phyloP scores from a whole-genome alignment of 1,140 invertebrate genomes.

The Zelostemma sp. region DNA sequence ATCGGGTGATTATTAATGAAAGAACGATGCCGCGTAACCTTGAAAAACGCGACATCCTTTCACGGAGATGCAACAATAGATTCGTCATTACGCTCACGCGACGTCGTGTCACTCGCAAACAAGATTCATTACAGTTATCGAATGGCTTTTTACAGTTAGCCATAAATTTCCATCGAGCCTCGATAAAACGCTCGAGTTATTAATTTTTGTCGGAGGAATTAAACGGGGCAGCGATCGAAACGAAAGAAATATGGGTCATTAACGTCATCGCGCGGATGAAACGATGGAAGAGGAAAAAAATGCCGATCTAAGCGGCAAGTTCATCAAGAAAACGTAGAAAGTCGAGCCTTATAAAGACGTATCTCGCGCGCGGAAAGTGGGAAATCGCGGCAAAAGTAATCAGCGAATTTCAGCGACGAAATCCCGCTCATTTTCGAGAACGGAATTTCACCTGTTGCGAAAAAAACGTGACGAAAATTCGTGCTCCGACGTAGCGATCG shows the following conservation, averaged over 20 bases:
- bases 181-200: no score
- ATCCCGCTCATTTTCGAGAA: no score
- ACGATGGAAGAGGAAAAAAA: constrained; percentile 32
- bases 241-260: constrained; percentile 41
- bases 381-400: constrained; percentile 8
- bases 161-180: no score
- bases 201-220: no score
- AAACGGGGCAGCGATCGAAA: constrained; percentile 22
- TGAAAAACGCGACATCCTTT: constrained; percentile 46
- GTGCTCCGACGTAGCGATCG: no score
- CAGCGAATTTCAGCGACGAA: not conserved
- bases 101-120: not conserved
- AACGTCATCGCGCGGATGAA: constrained; percentile 22
- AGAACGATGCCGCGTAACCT: constrained; percentile 40
- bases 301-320: constrained; percentile 23
- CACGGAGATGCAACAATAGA: constrained; percentile 33
- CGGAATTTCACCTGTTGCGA: not conserved
- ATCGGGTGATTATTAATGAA: constrained; percentile 18
- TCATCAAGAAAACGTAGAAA: constrained; percentile 25
- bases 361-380: constrained; percentile 7
- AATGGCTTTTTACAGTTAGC: constrained; percentile 7
- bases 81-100: constrained; percentile 16
- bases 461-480: not conserved
- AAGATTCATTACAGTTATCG: constrained; percentile 7
- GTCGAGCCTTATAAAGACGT: constrained; percentile 24